phyloP scores from a whole-genome alignment of 1,140 invertebrate species.

The Micrasema minimum region DNA sequence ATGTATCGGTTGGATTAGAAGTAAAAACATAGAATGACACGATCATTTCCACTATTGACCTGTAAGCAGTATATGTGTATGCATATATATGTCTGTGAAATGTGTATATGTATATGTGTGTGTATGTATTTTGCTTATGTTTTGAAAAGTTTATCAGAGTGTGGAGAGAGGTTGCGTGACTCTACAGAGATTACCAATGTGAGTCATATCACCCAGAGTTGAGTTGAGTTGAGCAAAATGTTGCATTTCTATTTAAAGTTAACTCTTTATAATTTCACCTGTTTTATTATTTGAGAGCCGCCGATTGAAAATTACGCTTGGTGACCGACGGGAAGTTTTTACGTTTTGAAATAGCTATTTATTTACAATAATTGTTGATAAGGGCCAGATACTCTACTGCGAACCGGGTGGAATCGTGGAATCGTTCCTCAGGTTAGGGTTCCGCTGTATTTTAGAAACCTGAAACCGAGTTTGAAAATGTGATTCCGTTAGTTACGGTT shows the following conservation, averaged over 20 bases:
- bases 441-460: background rate
- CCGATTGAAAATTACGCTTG: constrained; percentile 1
- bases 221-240: constrained; percentile 16
- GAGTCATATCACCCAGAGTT: background rate
- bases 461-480: constrained; percentile 18
- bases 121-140: constrained; percentile 47
- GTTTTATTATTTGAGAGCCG: constrained; percentile 37
- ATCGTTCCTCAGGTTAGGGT: constrained; percentile 2
- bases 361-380: constrained; percentile 29
- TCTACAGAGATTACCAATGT: background rate
- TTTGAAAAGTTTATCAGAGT: constrained; percentile 42
- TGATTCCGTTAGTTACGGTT: constrained; percentile 15
- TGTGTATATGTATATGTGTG: constrained; percentile 39
- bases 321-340: background rate
- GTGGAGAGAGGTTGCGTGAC: background rate
- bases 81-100: constrained; percentile 33
- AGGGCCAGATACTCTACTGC: constrained; percentile 18
- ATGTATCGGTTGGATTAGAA: background rate
- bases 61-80: constrained; percentile 37
- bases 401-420: background rate
- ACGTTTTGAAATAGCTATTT: constrained; percentile 12
- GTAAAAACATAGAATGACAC: constrained; percentile 9
- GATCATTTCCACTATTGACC: constrained; percentile 31
- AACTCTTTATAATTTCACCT: constrained; percentile 38
- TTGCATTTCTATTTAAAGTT: constrained; percentile 49